A percentile compares a stretch with the other conserved stretches of the same genome.
These are phyloP conservation scores for Microtus pennsylvanicus DNA, from an alignment of 2,113 vertebrate species.

Conservation along the genomic window DNA sequence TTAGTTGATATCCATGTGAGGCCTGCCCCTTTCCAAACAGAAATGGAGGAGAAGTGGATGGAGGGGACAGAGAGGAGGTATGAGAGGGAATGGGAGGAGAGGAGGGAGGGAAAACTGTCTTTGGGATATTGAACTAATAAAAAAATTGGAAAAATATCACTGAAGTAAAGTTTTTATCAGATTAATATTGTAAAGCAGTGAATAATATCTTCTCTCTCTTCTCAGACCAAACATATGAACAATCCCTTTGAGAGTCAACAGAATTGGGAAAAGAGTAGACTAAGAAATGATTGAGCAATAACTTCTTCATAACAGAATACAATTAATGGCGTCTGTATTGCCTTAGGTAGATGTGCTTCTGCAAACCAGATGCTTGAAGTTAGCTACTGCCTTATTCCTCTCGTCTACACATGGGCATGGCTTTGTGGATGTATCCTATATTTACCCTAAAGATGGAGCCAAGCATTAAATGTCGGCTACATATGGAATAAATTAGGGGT, in stretches of 20 bases:
- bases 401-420: not conserved
- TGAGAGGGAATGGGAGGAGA: too few relatives aligned
- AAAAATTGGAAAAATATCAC: not conserved
- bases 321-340: not conserved
- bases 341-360: not conserved
- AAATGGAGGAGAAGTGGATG: too few relatives aligned
- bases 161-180: not conserved
- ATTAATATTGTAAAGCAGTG: not conserved
- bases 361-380: not conserved
- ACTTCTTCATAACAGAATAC: slow-evolving; percentile 1
- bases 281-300: not conserved
- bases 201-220: not conserved
- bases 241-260: not conserved
- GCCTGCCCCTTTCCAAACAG: too few relatives aligned
- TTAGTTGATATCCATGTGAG: too few relatives aligned
- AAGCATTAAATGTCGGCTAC: not conserved
- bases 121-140: too few relatives aligned
- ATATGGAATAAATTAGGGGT: not conserved
- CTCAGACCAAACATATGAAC: not conserved
- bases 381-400: not conserved
- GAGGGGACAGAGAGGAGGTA: too few relatives aligned
- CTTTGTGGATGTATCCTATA: not conserved
- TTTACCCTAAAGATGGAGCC: slow-evolving; percentile 37
- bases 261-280: not conserved
- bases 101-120: too few relatives aligned